A percentile compares a stretch with the other conserved stretches of the same genome.
These are phyloP conservation scores for Pseudotriccus pelzelni DNA, from an alignment of 2,797 vertebrate genomes.

Conservation along the genomic window DNA sequence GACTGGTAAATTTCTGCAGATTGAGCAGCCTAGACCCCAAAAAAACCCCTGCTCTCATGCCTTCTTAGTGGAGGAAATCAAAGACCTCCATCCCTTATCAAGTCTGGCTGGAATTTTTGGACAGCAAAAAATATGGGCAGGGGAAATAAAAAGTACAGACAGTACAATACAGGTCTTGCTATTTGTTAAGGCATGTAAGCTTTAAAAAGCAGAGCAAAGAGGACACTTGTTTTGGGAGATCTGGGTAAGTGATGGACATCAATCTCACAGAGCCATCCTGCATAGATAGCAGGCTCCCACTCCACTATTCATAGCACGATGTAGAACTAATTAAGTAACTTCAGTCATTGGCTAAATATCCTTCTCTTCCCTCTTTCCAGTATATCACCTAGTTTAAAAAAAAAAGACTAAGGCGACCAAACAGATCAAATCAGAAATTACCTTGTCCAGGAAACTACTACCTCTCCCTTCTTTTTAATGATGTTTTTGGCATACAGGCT, in stretches of 20 bases:
- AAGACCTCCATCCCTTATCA: neutral
- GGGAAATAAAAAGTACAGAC: neutral
- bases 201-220: neutral
- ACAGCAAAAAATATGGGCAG: neutral
- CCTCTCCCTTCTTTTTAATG: slow-evolving; percentile 92
- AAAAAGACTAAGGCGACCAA: neutral
- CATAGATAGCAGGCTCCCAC: neutral
- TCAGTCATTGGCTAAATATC: neutral
- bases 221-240: neutral
- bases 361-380: neutral
- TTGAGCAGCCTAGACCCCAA: neutral
- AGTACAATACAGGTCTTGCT: neutral
- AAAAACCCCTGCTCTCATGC: neutral
- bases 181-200: neutral
- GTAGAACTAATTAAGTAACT: neutral
- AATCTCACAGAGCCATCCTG: neutral
- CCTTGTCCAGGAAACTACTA: slow-evolving; percentile 94
- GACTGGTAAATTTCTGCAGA: neutral
- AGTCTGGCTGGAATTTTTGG: neutral
- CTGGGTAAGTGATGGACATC: neutral
- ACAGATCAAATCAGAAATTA: slow-evolving; percentile 59
- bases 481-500: slow-evolving; percentile 93
- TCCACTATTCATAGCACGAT: neutral
- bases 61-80: neutral
- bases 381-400: accelerated